A percentile compares a stretch with the other conserved stretches of the same genome.
Conservation (phyloP, 2,888 invertebrate species). For the Harpalus rubripes region DNA sequence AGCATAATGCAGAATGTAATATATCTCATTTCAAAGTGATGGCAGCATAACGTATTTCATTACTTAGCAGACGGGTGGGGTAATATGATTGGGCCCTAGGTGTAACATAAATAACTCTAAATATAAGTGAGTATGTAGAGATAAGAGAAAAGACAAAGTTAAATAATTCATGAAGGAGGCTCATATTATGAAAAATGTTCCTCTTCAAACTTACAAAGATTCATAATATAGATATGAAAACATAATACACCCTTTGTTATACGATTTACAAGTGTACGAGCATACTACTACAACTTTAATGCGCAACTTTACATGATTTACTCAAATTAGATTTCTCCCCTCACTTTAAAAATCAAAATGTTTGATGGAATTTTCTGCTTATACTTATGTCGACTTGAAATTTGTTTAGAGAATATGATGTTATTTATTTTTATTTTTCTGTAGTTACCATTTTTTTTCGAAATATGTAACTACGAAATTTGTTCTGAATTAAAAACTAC, state of each 20-base stretch:
- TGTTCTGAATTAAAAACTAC: too few species aligned
- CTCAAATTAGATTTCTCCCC: constrained; percentile 36
- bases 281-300: constrained; percentile 39
- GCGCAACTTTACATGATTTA: constrained; percentile 39
- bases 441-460: too few species aligned
- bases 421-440: too few species aligned
- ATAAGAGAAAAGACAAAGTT: constrained; percentile 64
- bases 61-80: constrained; percentile 8
- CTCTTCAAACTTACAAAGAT: constrained; percentile 65
- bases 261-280: constrained; percentile 62
- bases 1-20: neutral
- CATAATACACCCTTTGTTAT: constrained; percentile 66
- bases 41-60: constrained; percentile 21
- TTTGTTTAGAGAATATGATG: too few species aligned
- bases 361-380: neutral
- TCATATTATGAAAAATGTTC: constrained; percentile 66
- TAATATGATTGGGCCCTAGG: constrained; percentile 42
- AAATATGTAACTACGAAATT: too few species aligned
- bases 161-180: constrained; percentile 65
- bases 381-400: neutral
- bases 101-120: constrained; percentile 50
- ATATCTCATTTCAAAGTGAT: neutral
- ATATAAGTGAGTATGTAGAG: constrained; percentile 60
- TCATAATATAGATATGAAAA: constrained; percentile 65
- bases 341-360: constrained; percentile 44